A percentile compares a stretch with the other conserved stretches of the same genome.
These are phyloP conservation scores for Trissoscelio sp. DNA, from an alignment of 2,888 invertebrate genomes.

Conservation along the genomic window DNA sequence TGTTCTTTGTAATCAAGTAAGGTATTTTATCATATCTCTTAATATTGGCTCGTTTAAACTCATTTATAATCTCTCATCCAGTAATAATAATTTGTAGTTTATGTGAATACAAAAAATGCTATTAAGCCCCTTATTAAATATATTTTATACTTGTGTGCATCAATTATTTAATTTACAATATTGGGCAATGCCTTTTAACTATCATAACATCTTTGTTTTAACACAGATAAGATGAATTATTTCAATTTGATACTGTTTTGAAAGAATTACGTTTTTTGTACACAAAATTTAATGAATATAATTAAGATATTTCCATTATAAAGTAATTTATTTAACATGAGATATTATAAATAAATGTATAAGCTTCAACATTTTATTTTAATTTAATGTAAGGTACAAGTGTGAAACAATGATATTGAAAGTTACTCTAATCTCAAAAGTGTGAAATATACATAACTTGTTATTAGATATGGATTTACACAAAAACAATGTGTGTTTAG, in stretches of 20 bases:
- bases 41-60: too few relatives aligned
- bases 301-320: constrained; percentile 24
- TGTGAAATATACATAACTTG: too few relatives aligned
- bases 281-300: constrained; percentile 14
- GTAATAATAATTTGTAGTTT: neutral
- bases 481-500: too few relatives aligned
- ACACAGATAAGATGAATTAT: neutral
- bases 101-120: too few relatives aligned
- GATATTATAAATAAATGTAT: constrained; percentile 12
- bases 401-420: too few relatives aligned
- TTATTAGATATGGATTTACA: too few relatives aligned
- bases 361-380: neutral
- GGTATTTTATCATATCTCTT: too few relatives aligned
- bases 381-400: too few relatives aligned
- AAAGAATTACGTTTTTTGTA: constrained; percentile 7
- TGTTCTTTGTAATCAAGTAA: too few relatives aligned
- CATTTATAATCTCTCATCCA: neutral
- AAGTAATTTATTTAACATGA: constrained; percentile 5
- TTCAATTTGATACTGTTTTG: constrained; percentile 3
- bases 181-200: neutral
- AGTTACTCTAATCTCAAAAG: too few relatives aligned
- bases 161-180: neutral
- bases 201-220: neutral
- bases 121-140: too few relatives aligned
- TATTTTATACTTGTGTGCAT: too few relatives aligned